These are phyloP conservation scores for Andrena fulva DNA, from an alignment of 2,888 invertebrate genomes.

Conservation along the genomic window DNA sequence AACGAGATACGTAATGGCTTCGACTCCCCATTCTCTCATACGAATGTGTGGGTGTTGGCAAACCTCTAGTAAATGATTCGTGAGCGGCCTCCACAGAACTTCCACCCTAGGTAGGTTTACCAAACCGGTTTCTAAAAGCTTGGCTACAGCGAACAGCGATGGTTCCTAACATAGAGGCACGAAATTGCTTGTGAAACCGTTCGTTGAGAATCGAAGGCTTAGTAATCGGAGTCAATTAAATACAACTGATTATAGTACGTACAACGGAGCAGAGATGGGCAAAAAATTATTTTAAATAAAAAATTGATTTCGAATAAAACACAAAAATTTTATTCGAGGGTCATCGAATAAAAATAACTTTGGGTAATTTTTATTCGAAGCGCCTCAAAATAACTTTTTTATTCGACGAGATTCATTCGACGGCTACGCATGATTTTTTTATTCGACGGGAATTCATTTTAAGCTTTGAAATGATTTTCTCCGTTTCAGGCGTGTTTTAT, in stretches of 20 bases:
- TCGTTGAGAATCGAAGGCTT: background rate
- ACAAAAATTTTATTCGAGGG: no score
- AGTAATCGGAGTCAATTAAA: background rate
- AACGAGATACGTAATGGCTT: conserved; percentile 97
- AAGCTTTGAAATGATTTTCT: no score
- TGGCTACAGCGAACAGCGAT: conserved; percentile 98
- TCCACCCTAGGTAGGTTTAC: conserved; percentile 97
- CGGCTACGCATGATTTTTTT: no score
- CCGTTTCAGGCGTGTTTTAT: no score
- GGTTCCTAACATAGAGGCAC: conserved; percentile 90
- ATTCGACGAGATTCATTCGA: no score
- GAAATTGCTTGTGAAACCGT: background rate
- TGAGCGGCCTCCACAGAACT: conserved; percentile 97
- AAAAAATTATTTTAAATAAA: no score
- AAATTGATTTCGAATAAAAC: no score
- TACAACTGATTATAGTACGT: background rate
- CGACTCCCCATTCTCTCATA: conserved; percentile 99
- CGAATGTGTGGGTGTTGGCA: conserved; percentile 97
- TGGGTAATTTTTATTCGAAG: no score
- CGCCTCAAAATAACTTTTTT: no score
- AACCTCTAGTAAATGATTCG: conserved; percentile 97
- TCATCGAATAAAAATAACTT: no score
- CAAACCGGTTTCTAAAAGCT: conserved; percentile 98
- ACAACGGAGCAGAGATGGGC: background rate
- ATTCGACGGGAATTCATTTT: no score